Base-by-base conservation (phyloP, 2,113 vertebrate species). In the Perognathus longimembris region DNA sequence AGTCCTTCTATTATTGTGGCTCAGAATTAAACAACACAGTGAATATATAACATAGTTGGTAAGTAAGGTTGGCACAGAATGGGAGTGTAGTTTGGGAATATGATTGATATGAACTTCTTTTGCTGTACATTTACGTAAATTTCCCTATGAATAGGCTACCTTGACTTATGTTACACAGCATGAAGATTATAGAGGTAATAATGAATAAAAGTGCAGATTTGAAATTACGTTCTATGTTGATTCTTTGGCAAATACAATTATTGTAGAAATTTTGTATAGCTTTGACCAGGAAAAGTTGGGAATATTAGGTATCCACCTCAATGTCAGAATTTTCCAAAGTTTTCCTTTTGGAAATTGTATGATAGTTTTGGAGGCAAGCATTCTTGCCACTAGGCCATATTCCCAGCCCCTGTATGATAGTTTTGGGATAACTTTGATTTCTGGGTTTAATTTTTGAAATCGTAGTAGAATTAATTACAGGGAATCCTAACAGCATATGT, bases 121-220 rank as follows among this genome's bases (percentile, higher is more conserved):
- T 80, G 38, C 22, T 80, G 61, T 32, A 26, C 10, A 88, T 92
- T 95, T 93, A 22, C 40, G 91, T 91, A 66, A 86, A 92, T 81
- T 78, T 12, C 81, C 57, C 36, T 92, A 24, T 93, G 73, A 90
- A 91, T 69, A 88, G 59, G 20, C 10, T 85, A 30, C n/a, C 21
- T 74, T 64, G 26, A 77, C 63, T 63, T 74, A 61, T 63, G 74
- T 26, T 12, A 69, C 17, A 45, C n/a, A 69, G 42, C 34, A 82
- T 82, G 45, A 88, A 84, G 15, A 64, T 81, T 63, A 40, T 15
- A 71, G 34, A 73, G 63, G 45, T 36, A 66, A 82, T 57, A 36
- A 1, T 59, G 24, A 90, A 64, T 85, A 88, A 85, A 95, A 88
- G 34, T 82, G 63, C n/a, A 15, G 1, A 88, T 32, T 85, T 86